Evolutionary conservation across 2,797 vertebrate species (phyloP).

Genomic region (Sciurus carolinensis): DNA sequence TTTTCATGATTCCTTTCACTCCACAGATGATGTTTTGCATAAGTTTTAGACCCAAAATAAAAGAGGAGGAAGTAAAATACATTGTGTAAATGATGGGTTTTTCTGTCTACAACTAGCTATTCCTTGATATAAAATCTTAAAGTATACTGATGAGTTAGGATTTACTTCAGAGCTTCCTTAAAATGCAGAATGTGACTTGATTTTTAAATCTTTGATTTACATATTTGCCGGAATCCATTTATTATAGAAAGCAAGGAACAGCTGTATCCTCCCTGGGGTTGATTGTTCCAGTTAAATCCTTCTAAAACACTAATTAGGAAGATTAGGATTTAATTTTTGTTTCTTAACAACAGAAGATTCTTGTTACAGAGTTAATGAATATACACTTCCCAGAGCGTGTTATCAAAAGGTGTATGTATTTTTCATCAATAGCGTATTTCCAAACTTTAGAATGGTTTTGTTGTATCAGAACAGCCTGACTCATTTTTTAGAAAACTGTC

Average conservation of each 20-base stretch:
- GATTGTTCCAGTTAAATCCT: constrained; percentile 69
- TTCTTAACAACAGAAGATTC: constrained; percentile 57
- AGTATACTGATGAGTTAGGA: constrained; percentile 57
- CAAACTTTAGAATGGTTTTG: constrained; percentile 51
- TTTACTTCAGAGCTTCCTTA: constrained; percentile 67
- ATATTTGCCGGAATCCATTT: constrained; percentile 64
- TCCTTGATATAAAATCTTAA: constrained; percentile 58
- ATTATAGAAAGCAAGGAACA: constrained; percentile 68
- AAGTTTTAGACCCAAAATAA: neutral
- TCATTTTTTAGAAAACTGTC: neutral
- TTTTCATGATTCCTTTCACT: constrained; percentile 37
- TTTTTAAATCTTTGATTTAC: constrained; percentile 75
- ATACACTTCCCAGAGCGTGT: constrained; percentile 13
- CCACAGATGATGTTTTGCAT: constrained; percentile 20
- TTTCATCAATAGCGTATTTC: constrained; percentile 21
- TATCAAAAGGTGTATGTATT: constrained; percentile 26
- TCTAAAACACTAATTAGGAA: constrained; percentile 74
- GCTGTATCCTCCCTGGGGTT: constrained; percentile 63
- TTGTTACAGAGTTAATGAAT: constrained; percentile 63
- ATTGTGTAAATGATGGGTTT: constrained; percentile 9
- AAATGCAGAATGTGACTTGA: constrained; percentile 72
- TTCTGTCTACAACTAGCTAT: constrained; percentile 52
- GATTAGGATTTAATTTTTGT: constrained; percentile 74
- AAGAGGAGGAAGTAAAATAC: constrained; percentile 12
- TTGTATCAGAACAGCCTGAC: constrained; percentile 7